Evolutionary conservation across 2,888 invertebrate species (phyloP).

Genomic region (Lottia scabra): DNA sequence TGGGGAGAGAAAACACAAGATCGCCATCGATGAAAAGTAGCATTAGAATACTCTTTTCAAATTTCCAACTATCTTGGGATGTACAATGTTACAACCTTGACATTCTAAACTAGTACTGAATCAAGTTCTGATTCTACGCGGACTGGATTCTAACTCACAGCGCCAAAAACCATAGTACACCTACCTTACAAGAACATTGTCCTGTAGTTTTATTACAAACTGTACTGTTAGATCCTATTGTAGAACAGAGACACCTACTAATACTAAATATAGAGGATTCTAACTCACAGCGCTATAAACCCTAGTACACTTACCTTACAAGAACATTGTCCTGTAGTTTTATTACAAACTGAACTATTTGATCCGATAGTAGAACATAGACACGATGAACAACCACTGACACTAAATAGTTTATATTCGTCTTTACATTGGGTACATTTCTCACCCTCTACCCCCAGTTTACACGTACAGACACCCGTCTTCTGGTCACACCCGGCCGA

Average conservation of each 20-base stretch:
- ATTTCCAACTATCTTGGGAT: too few species aligned
- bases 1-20: too few species aligned
- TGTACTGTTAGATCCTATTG: slow-evolving; percentile 70
- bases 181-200: slow-evolving; percentile 76
- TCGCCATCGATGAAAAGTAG: too few species aligned
- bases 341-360: slow-evolving; percentile 65
- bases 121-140: too few species aligned
- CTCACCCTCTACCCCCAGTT: slow-evolving; percentile 44
- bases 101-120: too few species aligned
- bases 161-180: not conserved
- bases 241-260: slow-evolving; percentile 77
- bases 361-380: slow-evolving; percentile 74
- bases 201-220: slow-evolving; percentile 72
- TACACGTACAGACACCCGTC: slow-evolving; percentile 47
- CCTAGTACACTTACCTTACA: slow-evolving; percentile 71
- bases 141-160: too few species aligned
- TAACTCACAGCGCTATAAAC: too few species aligned
- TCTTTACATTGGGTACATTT: slow-evolving; percentile 85
- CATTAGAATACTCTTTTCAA: too few species aligned
- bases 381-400: slow-evolving; percentile 79
- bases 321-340: slow-evolving; percentile 76
- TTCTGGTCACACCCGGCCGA: slow-evolving; percentile 42
- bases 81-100: too few species aligned
- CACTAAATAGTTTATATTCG: slow-evolving; percentile 78
- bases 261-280: slow-evolving; percentile 76